phyloP scores from a whole-genome alignment of 2,113 vertebrate genomes.

The Rafetus swinhoei region DNA sequence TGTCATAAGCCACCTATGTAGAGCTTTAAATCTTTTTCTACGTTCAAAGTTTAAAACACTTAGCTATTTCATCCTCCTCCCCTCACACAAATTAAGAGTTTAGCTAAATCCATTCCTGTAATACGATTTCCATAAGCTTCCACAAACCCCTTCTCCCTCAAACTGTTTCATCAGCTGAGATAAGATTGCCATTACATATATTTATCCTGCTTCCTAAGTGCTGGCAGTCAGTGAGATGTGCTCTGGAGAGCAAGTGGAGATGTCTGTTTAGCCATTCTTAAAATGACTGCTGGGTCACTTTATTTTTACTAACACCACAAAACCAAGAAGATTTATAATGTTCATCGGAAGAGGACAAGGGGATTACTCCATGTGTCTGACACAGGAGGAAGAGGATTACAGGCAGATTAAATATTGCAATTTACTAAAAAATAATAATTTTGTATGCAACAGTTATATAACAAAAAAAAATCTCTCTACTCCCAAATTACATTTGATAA shows the following conservation, averaged over 20 bases:
- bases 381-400: slow-evolving; percentile 51
- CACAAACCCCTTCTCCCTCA: background rate
- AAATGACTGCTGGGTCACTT: background rate
- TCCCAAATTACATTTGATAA: background rate
- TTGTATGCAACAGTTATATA: slow-evolving; percentile 16
- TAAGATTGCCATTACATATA: background rate
- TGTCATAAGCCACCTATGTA: slow-evolving; percentile 11
- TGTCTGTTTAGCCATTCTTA: background rate
- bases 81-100: slow-evolving; percentile 18
- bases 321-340: background rate
- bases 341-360: background rate
- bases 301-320: background rate
- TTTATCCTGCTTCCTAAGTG: background rate
- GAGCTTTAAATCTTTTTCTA: slow-evolving; percentile 20
- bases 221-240: background rate
- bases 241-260: background rate
- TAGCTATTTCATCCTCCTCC: background rate
- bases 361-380: slow-evolving; percentile 40
- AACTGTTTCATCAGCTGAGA: background rate
- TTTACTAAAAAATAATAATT: slow-evolving; percentile 36
- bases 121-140: slow-evolving; percentile 2
- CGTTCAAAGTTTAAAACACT: slow-evolving; percentile 12
- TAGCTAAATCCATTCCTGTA: slow-evolving; percentile 28
- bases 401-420: slow-evolving; percentile 33
- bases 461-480: background rate